phyloP scores from a whole-genome alignment of 2,797 vertebrate species.

The Fundulus diaphanus region DNA sequence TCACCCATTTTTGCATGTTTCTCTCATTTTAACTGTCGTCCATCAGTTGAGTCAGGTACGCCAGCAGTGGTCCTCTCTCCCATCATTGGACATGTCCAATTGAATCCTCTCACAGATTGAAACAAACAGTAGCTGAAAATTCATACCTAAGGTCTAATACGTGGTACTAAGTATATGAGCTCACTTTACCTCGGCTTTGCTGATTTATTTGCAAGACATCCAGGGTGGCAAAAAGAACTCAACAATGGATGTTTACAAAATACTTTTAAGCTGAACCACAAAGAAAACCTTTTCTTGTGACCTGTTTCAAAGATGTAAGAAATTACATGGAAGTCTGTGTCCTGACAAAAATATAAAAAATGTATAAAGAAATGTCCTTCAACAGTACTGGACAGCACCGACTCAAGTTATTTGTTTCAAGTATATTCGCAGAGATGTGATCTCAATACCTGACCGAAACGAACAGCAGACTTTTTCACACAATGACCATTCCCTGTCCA shows the following conservation, averaged over 20 bases:
- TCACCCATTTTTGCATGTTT: slow-evolving; percentile 10
- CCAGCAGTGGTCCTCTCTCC: background rate
- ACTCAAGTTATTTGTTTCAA: background rate
- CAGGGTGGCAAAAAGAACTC: background rate
- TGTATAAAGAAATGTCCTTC: background rate
- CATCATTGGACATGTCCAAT: background rate
- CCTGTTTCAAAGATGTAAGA: background rate
- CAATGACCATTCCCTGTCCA: background rate
- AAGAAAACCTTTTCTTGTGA: background rate
- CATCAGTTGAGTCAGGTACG: background rate
- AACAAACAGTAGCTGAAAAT: background rate
- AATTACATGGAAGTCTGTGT: too few species aligned
- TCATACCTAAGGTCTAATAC: background rate
- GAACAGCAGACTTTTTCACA: slow-evolving; percentile 1
- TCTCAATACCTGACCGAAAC: background rate
- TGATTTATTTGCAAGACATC: background rate
- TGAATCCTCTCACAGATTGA: slow-evolving; percentile 12
- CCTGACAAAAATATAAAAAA: background rate
- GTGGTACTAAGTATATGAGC: background rate
- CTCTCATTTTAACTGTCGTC: background rate
- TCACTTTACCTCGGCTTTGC: background rate
- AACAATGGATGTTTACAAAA: background rate
- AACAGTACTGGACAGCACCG: background rate
- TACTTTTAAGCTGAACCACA: background rate
- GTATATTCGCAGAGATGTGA: background rate